A percentile compares a stretch with the other conserved stretches of the same genome.
phyloP scores from a whole-genome alignment of 2,888 invertebrate genomes.

The Leptothorax acervorum region DNA sequence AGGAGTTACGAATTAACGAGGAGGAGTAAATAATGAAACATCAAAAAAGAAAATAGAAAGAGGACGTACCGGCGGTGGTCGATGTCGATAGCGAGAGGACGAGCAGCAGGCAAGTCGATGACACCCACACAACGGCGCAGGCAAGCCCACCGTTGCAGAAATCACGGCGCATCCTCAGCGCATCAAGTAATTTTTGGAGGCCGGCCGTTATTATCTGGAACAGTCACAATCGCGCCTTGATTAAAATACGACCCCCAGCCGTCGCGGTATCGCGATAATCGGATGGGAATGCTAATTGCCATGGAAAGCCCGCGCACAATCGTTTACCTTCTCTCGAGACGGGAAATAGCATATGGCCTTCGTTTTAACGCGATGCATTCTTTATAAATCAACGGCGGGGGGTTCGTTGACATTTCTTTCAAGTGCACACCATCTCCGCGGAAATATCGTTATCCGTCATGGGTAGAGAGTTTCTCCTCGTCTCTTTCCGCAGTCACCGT shows the following conservation, averaged over 20 bases:
- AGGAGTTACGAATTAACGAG: not conserved
- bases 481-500: conserved; percentile 20
- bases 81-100: conserved; percentile 76
- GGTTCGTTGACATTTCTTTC: conserved; percentile 13
- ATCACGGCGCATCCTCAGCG: conserved; percentile 84
- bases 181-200: conserved; percentile 81
- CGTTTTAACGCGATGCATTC: not conserved
- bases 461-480: no score
- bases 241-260: not conserved
- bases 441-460: not conserved
- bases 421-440: not conserved
- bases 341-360: not conserved
- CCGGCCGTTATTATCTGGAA: conserved; percentile 74
- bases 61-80: conserved; percentile 58
- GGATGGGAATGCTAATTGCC: conserved; percentile 16
- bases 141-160: conserved; percentile 81
- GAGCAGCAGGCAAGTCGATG: conserved; percentile 78
- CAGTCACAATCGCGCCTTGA: conserved; percentile 16
- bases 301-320: no score
- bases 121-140: conserved; percentile 82
- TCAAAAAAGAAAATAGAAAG: not conserved
- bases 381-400: not conserved
- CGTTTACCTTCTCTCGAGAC: not conserved
- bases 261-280: conserved; percentile 12
- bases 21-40: not conserved